Base-by-base conservation (phyloP, 2,888 invertebrate genomes). In the Ariolimax columbianus region DNA sequence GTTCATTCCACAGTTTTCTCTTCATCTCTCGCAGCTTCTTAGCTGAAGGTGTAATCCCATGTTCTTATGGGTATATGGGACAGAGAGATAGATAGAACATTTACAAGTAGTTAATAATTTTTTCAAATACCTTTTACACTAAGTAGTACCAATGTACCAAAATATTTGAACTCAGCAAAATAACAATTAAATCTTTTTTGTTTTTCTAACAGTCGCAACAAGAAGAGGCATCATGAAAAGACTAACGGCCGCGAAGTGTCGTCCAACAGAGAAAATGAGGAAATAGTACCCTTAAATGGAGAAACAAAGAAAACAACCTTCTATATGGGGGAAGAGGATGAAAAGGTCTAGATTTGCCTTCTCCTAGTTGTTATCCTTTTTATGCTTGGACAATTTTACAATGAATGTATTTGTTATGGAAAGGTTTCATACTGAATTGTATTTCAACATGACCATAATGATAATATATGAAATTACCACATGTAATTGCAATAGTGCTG, bases 271-370 rank as follows among this genome's bases (percentile, higher is more conserved):
- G 33, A 73, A 17, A 19, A 26, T 33, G 73, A 84, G 33, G 86
- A 86, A 4, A 73, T 43, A 38, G 23, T 26, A 23, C 33, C 33
- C 23, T 26, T 40, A 51, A 82, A 85, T 77, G 66, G 77, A n/a
- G 70, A 79, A 0, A 43, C 63, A n/a, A 68, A 80, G 47, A 77
- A 68, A 68, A 83, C 84, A 36, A 80, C 86, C 19, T 86, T 86
- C 38, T 86, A 86, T 72, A 86, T 86, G 86, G 86, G 86, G 6
- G 86, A 84, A 59, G 86, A 86, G n/a, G 84, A 86, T 14, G 84
- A 86, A 38, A 84, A 84, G 33, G 78, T 70, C 55, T 78, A 79
- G 59, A 59, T 70, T 36, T 78, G 1, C 17, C n/a, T 40, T 75
- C 23, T 43, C 7, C 30, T 40, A 33, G 40, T 33, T 7, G 7